Evolutionary conservation across 2,113 vertebrate species (phyloP).

Genomic region (Callionymus lyra): DNA sequence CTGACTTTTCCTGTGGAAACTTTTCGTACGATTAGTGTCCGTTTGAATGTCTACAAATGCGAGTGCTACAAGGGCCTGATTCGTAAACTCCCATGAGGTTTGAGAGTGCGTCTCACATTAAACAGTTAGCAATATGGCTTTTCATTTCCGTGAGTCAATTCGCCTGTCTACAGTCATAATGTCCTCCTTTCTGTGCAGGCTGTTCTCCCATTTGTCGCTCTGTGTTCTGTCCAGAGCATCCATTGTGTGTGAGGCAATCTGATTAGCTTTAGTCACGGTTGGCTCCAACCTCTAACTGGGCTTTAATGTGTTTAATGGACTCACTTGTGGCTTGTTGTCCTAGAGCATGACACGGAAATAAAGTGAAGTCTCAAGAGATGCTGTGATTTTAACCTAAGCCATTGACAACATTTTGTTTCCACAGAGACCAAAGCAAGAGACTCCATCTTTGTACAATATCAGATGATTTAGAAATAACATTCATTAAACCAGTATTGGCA

Average conservation of each 20-base stretch:
- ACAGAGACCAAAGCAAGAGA: no score
- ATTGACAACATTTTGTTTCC: no score
- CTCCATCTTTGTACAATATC: no score
- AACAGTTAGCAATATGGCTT: conserved; percentile 44
- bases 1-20: conserved; percentile 6
- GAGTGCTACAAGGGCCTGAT: not conserved
- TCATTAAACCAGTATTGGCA: no score
- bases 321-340: conserved; percentile 42
- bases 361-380: conserved; percentile 20
- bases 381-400: conserved; percentile 30
- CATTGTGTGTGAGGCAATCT: conserved; percentile 60
- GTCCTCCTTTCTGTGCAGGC: conserved; percentile 22
- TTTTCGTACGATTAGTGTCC: conserved; percentile 9
- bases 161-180: conserved; percentile 23
- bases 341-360: conserved; percentile 31
- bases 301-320: conserved; percentile 53
- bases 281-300: conserved; percentile 46
- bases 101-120: conserved; percentile 43
- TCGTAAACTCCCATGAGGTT: conserved; percentile 1
- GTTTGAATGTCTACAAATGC: not conserved
- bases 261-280: conserved; percentile 56
- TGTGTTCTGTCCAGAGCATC: conserved; percentile 36
- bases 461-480: no score
- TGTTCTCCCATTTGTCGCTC: conserved; percentile 29
- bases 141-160: conserved; percentile 48